Evolutionary conservation across 92 coral and sea anemone species (phyloP), one percentile per base, ranked within the genome.

Genomic region (Zoanthus solanderi): DNA sequence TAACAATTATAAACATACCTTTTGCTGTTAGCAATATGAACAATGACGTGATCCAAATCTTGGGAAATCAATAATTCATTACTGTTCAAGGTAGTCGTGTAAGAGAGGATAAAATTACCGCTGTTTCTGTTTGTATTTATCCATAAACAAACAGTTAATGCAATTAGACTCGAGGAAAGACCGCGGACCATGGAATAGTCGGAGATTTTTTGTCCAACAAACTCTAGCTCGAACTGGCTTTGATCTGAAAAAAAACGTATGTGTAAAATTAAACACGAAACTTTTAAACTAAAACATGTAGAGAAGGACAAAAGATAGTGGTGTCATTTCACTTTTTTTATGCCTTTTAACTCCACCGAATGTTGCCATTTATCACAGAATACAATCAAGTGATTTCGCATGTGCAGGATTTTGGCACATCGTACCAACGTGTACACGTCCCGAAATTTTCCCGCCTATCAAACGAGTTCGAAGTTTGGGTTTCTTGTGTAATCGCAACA

Each of bases 61-160:
- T 78, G 83, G n/a, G 16, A 58, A 8, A 57, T 16, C 0, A 78
- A 4, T 13, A 78, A 6, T 34, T 57, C 83, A 34, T 78, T 78
- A 0, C 34, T 1, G 17, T 16, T 13, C n/a, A 46, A 31, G 16
- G 52, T 28, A 7, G 83, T 54, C 13, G 53, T 53, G 30, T 78
- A 78, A 8, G 83, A 78, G 23, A 78, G 4, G 9, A 78, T 78
- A 16, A 34, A 58, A 46, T 58, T 78, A 4, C 0, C 4, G 53
- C 30, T 3, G 17, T 34, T 9, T 47, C 71, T 34, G 23, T 32
- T 30, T 37, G 71, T 58, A 34, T 78, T 78, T 44, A 78, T 58
- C 83, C 83, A 78, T 10, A 78, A 60, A 50, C 83, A 58, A 57
- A 78, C 29, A 9, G 83, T 32, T 14, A 78, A 78, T 16, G 83